phyloP scores from a whole-genome alignment of 2,888 invertebrate species.

The Lordiphosa fenestrarum region DNA sequence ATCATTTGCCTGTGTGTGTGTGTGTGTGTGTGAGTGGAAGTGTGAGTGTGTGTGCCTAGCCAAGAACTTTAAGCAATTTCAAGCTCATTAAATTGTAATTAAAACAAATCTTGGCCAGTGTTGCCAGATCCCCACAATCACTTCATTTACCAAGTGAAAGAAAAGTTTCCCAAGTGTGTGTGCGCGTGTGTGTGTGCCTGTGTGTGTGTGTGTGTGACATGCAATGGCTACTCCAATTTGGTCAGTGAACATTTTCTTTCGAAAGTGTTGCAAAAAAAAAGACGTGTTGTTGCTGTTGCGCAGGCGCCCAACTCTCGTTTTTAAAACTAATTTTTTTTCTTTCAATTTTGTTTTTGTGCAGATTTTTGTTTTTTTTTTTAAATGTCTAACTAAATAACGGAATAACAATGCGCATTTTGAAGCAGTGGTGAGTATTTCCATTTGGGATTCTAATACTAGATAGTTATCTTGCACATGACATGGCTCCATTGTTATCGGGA shows the following conservation, averaged over 20 bases:
- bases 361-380: slow-evolving; percentile 3
- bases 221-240: slow-evolving; percentile 47
- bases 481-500: no score
- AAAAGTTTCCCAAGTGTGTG: slow-evolving; percentile 38
- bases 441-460: background rate
- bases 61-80: slow-evolving; percentile 16
- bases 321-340: slow-evolving; percentile 9
- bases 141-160: slow-evolving; percentile 38
- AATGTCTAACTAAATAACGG: slow-evolving; percentile 10
- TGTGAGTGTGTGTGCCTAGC: background rate
- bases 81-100: slow-evolving; percentile 47
- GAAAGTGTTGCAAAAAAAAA: slow-evolving; percentile 47
- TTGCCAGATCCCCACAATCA: slow-evolving; percentile 25
- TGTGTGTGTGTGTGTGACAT: slow-evolving; percentile 41
- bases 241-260: slow-evolving; percentile 54
- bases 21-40: background rate
- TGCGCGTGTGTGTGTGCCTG: slow-evolving; percentile 23
- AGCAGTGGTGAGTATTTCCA: slow-evolving; percentile 73
- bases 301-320: slow-evolving; percentile 12
- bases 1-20: slow-evolving; percentile 25
- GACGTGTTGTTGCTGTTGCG: slow-evolving; percentile 27
- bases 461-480: background rate
- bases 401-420: slow-evolving; percentile 74
- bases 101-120: slow-evolving; percentile 20
- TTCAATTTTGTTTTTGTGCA: slow-evolving; percentile 14